Evolutionary conservation across 2,888 invertebrate species (phyloP).

Genomic region (Calliphora vomitoria): DNA sequence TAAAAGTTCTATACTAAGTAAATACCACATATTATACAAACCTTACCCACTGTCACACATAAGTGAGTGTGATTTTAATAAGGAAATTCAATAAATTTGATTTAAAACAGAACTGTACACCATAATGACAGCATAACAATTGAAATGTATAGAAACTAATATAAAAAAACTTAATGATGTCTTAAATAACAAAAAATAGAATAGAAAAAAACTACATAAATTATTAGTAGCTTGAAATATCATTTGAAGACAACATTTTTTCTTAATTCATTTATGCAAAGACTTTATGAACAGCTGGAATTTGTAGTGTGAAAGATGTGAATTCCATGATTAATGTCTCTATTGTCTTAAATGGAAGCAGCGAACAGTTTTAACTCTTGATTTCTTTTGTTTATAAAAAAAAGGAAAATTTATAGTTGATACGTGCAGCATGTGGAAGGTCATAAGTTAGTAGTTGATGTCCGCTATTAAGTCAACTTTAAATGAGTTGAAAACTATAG

Average conservation of each 20-base stretch:
- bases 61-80: not conserved
- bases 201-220: not conserved
- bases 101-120: slow-evolving; percentile 8
- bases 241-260: not conserved
- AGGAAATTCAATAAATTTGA: slow-evolving; percentile 29
- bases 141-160: not conserved
- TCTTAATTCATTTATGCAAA: not conserved
- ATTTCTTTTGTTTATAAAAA: not conserved
- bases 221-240: slow-evolving; percentile 7
- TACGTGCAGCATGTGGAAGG: not conserved
- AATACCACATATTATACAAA: too few species aligned
- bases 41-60: not conserved
- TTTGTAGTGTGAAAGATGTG: slow-evolving; percentile 2
- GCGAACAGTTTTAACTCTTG: not conserved
- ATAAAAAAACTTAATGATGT: slow-evolving; percentile 4
- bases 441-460: not conserved
- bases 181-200: slow-evolving; percentile 1
- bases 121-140: slow-evolving; percentile 18
- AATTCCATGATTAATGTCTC: slow-evolving; percentile 11
- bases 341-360: slow-evolving; percentile 25
- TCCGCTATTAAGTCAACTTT: not conserved
- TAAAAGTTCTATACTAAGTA: too few species aligned
- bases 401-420: not conserved
- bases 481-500: not conserved
- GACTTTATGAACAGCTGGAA: not conserved